phyloP scores from a whole-genome alignment of 2,797 vertebrate genomes.

The Philypnodon macrostomus region DNA sequence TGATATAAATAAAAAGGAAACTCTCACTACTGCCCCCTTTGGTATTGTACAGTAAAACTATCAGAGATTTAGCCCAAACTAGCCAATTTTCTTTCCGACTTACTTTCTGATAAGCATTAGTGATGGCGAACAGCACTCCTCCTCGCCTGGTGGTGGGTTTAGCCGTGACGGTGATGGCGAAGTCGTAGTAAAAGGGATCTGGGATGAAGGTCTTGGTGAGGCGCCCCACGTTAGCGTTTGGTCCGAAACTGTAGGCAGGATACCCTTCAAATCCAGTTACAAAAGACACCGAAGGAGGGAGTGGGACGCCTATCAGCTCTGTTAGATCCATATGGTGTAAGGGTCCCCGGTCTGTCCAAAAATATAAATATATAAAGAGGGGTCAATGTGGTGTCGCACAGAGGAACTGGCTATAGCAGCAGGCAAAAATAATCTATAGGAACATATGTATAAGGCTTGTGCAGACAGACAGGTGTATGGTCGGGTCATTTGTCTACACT shows the following conservation, averaged over 20 bases:
- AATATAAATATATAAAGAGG: background rate
- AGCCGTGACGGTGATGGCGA: conserved; percentile 80
- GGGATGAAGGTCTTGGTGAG: conserved; percentile 86
- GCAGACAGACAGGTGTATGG: too few relatives aligned
- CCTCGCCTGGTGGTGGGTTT: conserved; percentile 82
- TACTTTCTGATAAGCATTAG: conserved; percentile 86
- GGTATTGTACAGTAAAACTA: too few relatives aligned
- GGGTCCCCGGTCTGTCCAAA: background rate
- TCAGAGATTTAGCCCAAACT: too few relatives aligned
- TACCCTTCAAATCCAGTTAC: conserved; percentile 91
- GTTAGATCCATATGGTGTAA: conserved; percentile 82
- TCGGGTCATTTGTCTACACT: too few relatives aligned
- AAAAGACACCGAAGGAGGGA: conserved; percentile 90
- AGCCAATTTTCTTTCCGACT: too few relatives aligned
- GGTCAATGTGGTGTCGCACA: background rate
- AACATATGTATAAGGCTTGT: background rate
- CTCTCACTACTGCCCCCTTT: too few relatives aligned
- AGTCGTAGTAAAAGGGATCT: conserved; percentile 84
- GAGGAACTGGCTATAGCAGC: background rate
- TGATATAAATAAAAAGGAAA: too few relatives aligned
- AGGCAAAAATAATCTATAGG: background rate
- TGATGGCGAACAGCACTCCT: conserved; percentile 89
- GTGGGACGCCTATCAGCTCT: conserved; percentile 90
- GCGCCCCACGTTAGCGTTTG: conserved; percentile 87
- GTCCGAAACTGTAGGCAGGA: conserved; percentile 90